These are phyloP conservation scores for Chiloscyllium plagiosum DNA, from an alignment of 2,113 vertebrate species.

Conservation along the genomic window DNA sequence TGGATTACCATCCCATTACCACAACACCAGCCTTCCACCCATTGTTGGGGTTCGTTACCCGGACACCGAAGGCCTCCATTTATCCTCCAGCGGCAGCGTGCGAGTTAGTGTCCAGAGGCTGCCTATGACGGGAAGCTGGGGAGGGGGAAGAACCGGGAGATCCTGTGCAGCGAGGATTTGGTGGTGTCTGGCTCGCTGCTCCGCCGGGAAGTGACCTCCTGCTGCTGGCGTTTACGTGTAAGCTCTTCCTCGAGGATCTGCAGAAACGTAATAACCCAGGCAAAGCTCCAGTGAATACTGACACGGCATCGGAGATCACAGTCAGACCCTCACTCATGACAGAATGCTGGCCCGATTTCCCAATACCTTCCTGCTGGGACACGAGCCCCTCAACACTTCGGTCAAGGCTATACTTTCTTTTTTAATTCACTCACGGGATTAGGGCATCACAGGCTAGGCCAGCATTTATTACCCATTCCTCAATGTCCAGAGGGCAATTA, in stretches of 20 bases:
- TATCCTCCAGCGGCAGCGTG: not conserved
- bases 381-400: too few relatives aligned
- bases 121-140: conserved; percentile 44
- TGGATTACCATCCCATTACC: not conserved
- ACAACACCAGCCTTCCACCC: not conserved
- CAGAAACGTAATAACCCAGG: not conserved
- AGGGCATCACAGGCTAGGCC: too few relatives aligned
- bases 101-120: not conserved
- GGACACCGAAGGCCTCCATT: too few relatives aligned
- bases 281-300: not conserved
- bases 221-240: conserved; percentile 42
- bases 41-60: too few relatives aligned
- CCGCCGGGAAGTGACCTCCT: conserved; percentile 6
- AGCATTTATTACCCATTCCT: too few relatives aligned
- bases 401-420: too few relatives aligned
- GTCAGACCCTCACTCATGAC: not conserved
- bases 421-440: too few relatives aligned
- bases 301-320: not conserved
- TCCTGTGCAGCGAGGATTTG: conserved; percentile 38
- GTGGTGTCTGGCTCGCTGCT: conserved; percentile 39
- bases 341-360: not conserved
- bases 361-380: not conserved
- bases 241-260: conserved; percentile 58
- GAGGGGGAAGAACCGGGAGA: conserved; percentile 46
- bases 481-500: too few relatives aligned